These are phyloP conservation scores for Abrostola triplasia DNA, from an alignment of 2,888 invertebrate species.

Conservation along the genomic window DNA sequence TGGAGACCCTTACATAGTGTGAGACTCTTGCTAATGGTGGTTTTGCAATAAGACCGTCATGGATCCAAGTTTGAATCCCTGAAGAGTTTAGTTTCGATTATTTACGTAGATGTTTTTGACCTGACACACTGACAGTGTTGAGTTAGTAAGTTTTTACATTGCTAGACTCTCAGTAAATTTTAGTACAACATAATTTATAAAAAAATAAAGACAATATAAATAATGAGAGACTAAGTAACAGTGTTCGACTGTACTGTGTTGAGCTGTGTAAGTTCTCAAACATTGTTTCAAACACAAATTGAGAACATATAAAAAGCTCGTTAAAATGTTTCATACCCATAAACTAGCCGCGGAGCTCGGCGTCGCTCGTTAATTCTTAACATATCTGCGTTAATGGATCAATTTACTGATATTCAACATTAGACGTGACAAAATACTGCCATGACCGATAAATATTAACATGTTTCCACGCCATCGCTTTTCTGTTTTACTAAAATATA, in stretches of 20 bases:
- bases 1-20: too few relatives aligned
- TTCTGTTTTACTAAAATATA: neutral
- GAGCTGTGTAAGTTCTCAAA: constrained; percentile 9
- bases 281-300: constrained; percentile 14
- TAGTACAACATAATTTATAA: too few relatives aligned
- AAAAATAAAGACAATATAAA: neutral
- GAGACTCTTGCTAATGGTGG: too few relatives aligned
- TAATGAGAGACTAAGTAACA: neutral
- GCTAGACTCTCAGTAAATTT: too few relatives aligned
- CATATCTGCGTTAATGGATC: constrained; percentile 34
- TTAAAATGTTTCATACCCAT: constrained; percentile 43
- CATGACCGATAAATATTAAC: constrained; percentile 19
- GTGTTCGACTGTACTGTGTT: constrained; percentile 17
- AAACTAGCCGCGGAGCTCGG: constrained; percentile 31
- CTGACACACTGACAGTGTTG: too few relatives aligned
- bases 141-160: too few relatives aligned
- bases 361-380: constrained; percentile 21
- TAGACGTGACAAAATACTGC: constrained; percentile 15
- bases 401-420: constrained; percentile 25
- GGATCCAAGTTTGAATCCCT: too few relatives aligned
- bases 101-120: too few relatives aligned
- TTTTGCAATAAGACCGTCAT: too few relatives aligned
- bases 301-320: constrained; percentile 41
- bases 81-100: too few relatives aligned
- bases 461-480: constrained; percentile 1